phyloP scores from a whole-genome alignment of 2,888 invertebrate genomes.

The Synergus itoensis region DNA sequence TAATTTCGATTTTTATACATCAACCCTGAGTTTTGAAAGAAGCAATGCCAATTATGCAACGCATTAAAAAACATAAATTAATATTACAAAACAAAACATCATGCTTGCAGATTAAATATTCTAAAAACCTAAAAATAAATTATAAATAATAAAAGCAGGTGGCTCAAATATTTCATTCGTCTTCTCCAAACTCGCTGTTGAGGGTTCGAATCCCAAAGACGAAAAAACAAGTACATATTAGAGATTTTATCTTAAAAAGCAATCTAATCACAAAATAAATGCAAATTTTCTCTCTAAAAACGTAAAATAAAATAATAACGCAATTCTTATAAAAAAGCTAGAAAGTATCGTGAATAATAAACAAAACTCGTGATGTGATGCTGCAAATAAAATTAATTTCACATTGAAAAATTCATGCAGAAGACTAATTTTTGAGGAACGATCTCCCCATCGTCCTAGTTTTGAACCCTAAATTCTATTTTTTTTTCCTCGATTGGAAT shows the following conservation, averaged over 20 bases:
- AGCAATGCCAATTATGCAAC: constrained; percentile 7
- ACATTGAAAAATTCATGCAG: constrained; percentile 12
- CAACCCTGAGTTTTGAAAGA: constrained; percentile 13
- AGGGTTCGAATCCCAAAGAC: not conserved
- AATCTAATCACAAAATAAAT: constrained; percentile 1
- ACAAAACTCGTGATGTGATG: constrained; percentile 5
- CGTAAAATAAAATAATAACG: not conserved
- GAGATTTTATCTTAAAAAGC: not conserved
- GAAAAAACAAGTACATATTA: not conserved
- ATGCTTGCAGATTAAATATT: constrained; percentile 9
- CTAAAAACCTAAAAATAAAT: constrained; percentile 4
- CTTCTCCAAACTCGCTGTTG: not conserved
- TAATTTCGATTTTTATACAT: not conserved
- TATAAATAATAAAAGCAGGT: not conserved
- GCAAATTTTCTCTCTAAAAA: not conserved
- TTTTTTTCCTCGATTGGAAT: constrained; percentile 22
- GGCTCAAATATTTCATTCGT: not conserved
- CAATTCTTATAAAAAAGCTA: not conserved
- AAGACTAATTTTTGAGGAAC: not conserved
- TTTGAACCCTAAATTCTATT: not conserved
- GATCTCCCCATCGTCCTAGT: not conserved
- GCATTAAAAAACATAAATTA: constrained; percentile 6
- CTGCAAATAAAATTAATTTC: constrained; percentile 30
- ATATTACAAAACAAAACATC: constrained; percentile 18
- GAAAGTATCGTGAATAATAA: not conserved